Conservation (phyloP, 2,113 vertebrate species). For the Colossoma macropomum region DNA sequence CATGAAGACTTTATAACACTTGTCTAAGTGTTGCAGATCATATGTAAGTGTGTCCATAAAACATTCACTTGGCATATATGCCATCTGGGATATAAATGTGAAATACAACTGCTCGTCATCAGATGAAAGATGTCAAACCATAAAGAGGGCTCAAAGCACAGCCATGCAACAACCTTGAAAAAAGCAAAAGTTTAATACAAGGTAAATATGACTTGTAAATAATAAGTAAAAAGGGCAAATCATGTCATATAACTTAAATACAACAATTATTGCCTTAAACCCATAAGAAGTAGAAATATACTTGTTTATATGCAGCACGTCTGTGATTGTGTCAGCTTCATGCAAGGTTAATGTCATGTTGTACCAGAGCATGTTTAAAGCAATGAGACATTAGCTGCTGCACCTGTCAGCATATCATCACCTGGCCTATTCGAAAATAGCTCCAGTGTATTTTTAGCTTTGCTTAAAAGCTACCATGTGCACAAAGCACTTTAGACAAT, state of each 20-base stretch:
- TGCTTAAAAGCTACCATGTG: constrained; percentile 26
- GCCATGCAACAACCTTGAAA: neutral
- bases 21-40: neutral
- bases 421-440: constrained; percentile 48
- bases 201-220: neutral
- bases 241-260: neutral
- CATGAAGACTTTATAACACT: neutral
- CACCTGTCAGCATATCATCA: constrained; percentile 38
- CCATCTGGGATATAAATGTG: neutral
- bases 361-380: constrained; percentile 22
- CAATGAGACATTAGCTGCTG: constrained; percentile 31
- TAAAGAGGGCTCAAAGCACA: neutral
- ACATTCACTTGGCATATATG: neutral
- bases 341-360: constrained; percentile 1
- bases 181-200: neutral
- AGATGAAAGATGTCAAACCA: neutral
- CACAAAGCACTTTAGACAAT: constrained; percentile 51
- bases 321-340: constrained; percentile 21
- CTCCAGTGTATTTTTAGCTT: constrained; percentile 49
- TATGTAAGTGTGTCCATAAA: neutral
- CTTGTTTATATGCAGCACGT: neutral
- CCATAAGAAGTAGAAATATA: neutral
- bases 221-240: neutral
- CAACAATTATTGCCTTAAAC: neutral
- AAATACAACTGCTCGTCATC: neutral